These are phyloP conservation scores for Leucoraja ocellata DNA, from an alignment of 2,797 vertebrate genomes.

Conservation along the genomic window DNA sequence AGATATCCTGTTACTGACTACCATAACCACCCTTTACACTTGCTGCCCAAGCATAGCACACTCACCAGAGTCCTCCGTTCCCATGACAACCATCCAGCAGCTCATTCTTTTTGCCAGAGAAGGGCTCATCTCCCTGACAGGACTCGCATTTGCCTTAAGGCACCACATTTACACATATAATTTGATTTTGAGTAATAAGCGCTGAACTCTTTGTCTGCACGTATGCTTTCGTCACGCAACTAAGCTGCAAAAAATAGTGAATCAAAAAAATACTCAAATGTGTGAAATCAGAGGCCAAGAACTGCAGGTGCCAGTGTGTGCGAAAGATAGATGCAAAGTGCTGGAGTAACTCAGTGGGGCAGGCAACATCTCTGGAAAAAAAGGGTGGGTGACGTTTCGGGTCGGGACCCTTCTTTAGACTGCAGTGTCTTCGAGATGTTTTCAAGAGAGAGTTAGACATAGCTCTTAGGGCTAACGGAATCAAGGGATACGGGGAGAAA, in stretches of 20 bases:
- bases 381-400: too few relatives aligned
- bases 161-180: background rate
- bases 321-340: too few relatives aligned
- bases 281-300: background rate
- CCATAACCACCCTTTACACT: background rate
- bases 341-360: too few relatives aligned
- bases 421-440: too few relatives aligned
- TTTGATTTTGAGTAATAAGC: constrained; percentile 2
- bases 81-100: constrained; percentile 5
- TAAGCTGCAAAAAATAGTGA: background rate
- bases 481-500: too few relatives aligned
- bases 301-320: too few relatives aligned
- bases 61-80: background rate
- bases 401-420: too few relatives aligned
- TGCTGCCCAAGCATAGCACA: background rate
- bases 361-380: too few relatives aligned
- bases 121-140: background rate
- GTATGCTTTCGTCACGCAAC: background rate
- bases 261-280: too few relatives aligned
- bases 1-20: background rate
- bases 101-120: background rate
- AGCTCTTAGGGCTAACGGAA: too few relatives aligned
- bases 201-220: background rate
- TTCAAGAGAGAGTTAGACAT: too few relatives aligned
- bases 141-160: background rate